These are phyloP conservation scores for Psittacus erithacus DNA, from an alignment of 2,113 vertebrate species.

Conservation along the genomic window DNA sequence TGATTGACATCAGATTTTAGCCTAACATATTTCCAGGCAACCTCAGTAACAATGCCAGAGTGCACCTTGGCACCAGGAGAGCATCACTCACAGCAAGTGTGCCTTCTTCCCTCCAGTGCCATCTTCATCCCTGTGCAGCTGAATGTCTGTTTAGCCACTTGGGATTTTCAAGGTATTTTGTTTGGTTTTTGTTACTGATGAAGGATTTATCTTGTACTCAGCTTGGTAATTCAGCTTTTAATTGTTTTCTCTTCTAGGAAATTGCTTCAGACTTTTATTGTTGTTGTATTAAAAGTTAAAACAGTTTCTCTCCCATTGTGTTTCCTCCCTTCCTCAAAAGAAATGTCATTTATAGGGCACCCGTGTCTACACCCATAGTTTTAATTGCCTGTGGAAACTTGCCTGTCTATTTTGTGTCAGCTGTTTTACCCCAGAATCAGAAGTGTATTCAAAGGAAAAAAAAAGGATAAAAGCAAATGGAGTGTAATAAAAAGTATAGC, in stretches of 20 bases:
- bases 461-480: neutral
- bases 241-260: constrained; percentile 11
- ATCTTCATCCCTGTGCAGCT: neutral
- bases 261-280: neutral
- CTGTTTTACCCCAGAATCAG: constrained; percentile 19
- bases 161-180: neutral
- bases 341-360: constrained; percentile 14
- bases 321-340: constrained; percentile 28
- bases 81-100: neutral
- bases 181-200: neutral
- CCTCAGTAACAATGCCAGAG: accelerated
- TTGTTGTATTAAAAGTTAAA: neutral
- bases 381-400: constrained; percentile 36
- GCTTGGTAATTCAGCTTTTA: neutral
- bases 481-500: constrained; percentile 40
- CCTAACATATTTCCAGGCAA: neutral
- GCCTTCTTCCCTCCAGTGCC: neutral
- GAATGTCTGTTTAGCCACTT: neutral
- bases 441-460: neutral
- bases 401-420: neutral
- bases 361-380: neutral
- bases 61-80: neutral
- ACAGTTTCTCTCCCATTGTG: neutral
- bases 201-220: neutral
- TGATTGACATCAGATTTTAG: neutral